phyloP scores from a whole-genome alignment of 53 echinoderm and acorn worm species.

The Antedon mediterranea region DNA sequence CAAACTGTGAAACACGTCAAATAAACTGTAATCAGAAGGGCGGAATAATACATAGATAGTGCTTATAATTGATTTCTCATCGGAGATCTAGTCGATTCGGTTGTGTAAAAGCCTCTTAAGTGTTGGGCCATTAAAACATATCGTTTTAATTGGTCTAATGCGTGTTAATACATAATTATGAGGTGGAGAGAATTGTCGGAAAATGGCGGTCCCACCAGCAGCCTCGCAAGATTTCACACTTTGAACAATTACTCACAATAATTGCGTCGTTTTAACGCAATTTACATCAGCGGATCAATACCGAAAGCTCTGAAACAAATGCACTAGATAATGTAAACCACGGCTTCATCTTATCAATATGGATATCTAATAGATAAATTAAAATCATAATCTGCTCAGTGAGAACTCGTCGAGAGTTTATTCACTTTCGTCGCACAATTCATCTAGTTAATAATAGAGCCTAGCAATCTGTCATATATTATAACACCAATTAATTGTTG shows the following conservation, averaged over 20 bases:
- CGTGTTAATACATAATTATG: not conserved
- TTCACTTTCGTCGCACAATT: not conserved
- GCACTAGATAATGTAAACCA: not conserved
- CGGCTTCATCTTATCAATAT: not conserved
- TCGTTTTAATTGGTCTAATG: conserved; percentile 27
- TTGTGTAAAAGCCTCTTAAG: conserved; percentile 14
- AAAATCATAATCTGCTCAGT: not conserved
- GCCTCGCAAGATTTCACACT: not conserved
- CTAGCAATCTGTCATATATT: too few species aligned
- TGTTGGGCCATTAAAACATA: conserved; percentile 37
- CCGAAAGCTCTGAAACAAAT: not conserved
- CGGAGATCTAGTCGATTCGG: not conserved
- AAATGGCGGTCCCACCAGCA: not conserved
- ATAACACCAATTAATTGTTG: too few species aligned
- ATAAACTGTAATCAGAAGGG: not conserved
- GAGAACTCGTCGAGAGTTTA: not conserved
- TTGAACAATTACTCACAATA: not conserved
- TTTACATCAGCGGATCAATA: not conserved
- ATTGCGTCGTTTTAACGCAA: not conserved
- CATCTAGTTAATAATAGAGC: not conserved
- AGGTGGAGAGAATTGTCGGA: not conserved
- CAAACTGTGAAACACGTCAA: not conserved
- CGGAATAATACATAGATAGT: not conserved
- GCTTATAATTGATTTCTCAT: not conserved
- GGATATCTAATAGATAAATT: not conserved